Conservation (phyloP, 2,113 vertebrate species). For the Corydoras maculifer region DNA sequence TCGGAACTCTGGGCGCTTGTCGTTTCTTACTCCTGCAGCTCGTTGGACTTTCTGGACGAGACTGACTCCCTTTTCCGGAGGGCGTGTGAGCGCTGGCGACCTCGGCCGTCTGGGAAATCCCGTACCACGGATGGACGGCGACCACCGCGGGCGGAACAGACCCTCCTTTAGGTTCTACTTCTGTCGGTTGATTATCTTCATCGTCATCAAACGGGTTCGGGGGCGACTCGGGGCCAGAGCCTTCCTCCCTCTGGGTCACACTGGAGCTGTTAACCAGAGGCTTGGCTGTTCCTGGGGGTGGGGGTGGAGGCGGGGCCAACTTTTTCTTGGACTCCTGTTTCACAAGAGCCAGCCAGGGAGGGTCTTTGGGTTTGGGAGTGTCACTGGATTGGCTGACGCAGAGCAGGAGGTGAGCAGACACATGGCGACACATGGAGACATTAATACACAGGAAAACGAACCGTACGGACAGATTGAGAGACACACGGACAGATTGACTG, state of each 20-base stretch:
- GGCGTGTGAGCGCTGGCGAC: not conserved
- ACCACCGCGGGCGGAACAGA: constrained; percentile 40
- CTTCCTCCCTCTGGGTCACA: constrained; percentile 54
- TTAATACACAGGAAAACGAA: constrained; percentile 11
- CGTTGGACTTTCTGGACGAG: constrained; percentile 63
- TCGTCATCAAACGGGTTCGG: constrained; percentile 88
- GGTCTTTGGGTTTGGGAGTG: constrained; percentile 76
- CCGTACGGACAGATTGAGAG: too few relatives aligned
- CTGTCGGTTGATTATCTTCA: constrained; percentile 50
- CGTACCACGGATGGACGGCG: constrained; percentile 85
- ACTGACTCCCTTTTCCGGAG: too few relatives aligned
- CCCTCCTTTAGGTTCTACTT: constrained; percentile 25
- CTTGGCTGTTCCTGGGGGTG: constrained; percentile 27
- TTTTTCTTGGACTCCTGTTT: constrained; percentile 84
- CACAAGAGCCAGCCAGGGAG: constrained; percentile 91
- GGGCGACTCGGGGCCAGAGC: constrained; percentile 54
- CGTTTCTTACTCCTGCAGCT: constrained; percentile 79
- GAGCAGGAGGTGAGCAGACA: not conserved
- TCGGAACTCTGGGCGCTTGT: constrained; percentile 75
- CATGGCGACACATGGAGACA: constrained; percentile 43
- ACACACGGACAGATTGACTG: too few relatives aligned
- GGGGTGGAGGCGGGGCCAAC: constrained; percentile 74
- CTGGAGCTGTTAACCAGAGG: constrained; percentile 48
- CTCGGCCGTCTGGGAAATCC: constrained; percentile 68
- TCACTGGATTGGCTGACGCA: constrained; percentile 56